These are phyloP conservation scores for Hippasteria phrygiana DNA, from an alignment of 53 echinoderm and acorn worm species.

Conservation along the genomic window DNA sequence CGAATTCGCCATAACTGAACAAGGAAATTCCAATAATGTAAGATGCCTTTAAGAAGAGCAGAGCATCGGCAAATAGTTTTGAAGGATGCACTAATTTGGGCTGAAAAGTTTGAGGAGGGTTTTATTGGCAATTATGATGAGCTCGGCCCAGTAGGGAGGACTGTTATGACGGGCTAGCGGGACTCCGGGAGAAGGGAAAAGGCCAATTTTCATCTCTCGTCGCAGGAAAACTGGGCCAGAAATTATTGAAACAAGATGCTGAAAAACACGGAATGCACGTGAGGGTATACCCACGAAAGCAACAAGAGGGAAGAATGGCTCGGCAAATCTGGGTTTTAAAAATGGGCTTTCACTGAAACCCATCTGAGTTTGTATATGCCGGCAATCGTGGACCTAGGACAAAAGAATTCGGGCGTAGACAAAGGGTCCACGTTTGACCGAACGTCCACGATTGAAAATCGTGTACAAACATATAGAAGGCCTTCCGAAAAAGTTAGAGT, in stretches of 20 bases:
- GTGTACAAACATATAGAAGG: no score
- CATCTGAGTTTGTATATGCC: no score
- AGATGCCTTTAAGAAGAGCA: not conserved
- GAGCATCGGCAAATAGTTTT: not conserved
- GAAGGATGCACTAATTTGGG: conserved; percentile 50
- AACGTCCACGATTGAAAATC: no score
- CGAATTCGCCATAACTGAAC: not conserved
- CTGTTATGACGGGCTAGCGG: not conserved
- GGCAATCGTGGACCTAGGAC: no score
- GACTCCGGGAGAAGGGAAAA: not conserved
- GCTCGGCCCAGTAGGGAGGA: not conserved
- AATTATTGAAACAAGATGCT: conserved; percentile 52
- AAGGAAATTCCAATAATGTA: not conserved
- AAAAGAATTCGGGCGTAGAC: no score
- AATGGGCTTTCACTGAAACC: no score
- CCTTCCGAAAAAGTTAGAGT: no score
- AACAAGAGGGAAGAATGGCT: not conserved
- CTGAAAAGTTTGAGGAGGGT: not conserved
- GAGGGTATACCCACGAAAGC: not conserved
- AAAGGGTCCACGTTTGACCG: no score
- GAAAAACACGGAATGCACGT: conserved; percentile 23
- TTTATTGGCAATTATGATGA: conserved; percentile 36
- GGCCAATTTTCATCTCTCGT: conserved; percentile 36
- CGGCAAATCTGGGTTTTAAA: no score
- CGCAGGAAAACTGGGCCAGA: conserved; percentile 16